Evolutionary conservation across 1,140 invertebrate species (phyloP).

Genomic region (Gryllus bimaculatus): DNA sequence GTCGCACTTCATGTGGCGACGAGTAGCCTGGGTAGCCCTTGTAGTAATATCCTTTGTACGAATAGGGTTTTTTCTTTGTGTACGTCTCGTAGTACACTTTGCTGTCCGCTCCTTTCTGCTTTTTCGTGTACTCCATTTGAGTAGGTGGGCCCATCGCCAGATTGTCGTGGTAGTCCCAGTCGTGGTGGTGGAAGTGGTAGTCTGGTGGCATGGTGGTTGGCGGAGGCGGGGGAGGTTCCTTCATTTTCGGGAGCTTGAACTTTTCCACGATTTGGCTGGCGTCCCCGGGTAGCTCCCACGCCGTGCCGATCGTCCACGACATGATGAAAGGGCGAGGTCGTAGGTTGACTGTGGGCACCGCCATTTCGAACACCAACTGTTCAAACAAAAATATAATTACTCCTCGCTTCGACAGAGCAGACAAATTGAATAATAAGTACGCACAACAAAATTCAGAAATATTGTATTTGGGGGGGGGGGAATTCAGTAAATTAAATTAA

Average conservation of each 20-base stretch:
- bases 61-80: background rate
- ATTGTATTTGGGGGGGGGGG: too few relatives aligned
- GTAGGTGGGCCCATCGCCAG: background rate
- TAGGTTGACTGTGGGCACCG: background rate
- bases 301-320: background rate
- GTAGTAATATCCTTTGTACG: background rate
- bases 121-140: background rate
- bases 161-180: background rate
- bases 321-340: background rate
- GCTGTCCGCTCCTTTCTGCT: background rate
- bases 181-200: background rate
- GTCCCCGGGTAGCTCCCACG: background rate
- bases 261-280: background rate
- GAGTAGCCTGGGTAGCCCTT: background rate
- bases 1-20: background rate
- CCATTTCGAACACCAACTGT: background rate
- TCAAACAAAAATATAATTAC: too few relatives aligned
- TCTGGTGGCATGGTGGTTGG: background rate
- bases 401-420: too few relatives aligned
- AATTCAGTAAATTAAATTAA: too few relatives aligned
- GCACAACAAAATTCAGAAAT: too few relatives aligned
- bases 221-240: too few relatives aligned
- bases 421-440: too few relatives aligned
- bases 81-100: background rate
- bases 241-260: background rate